Conservation (phyloP, 1,140 invertebrate genomes). For the Bombus superbus region DNA sequence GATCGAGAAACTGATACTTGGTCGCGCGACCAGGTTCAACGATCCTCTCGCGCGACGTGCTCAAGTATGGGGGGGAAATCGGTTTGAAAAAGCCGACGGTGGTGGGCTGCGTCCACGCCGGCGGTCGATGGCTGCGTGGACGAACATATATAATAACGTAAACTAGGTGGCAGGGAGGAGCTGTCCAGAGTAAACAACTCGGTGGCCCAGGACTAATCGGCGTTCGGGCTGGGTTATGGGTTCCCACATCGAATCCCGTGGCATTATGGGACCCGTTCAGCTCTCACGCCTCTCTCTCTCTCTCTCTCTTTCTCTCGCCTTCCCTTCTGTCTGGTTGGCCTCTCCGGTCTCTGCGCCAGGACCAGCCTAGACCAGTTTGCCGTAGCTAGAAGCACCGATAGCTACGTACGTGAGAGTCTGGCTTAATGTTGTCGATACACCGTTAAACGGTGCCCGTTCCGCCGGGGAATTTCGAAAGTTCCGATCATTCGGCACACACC, state of each 20-base stretch:
- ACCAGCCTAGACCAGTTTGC: slow-evolving; percentile 61
- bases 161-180: slow-evolving; percentile 71
- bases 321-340: slow-evolving; percentile 23
- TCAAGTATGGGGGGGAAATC: background rate
- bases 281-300: slow-evolving; percentile 61
- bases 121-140: slow-evolving; percentile 63
- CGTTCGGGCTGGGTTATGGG: slow-evolving; percentile 66
- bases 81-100: slow-evolving; percentile 57
- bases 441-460: slow-evolving; percentile 37
- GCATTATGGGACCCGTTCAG: slow-evolving; percentile 66
- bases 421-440: slow-evolving; percentile 67
- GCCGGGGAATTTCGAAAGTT: slow-evolving; percentile 53
- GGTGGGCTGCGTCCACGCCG: slow-evolving; percentile 63
- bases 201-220: slow-evolving; percentile 71
- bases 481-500: slow-evolving; percentile 39
- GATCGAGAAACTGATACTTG: background rate
- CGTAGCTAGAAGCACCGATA: slow-evolving; percentile 52
- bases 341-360: slow-evolving; percentile 22
- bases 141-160: slow-evolving; percentile 72
- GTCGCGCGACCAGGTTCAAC: background rate
- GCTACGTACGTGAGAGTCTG: slow-evolving; percentile 58
- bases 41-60: background rate
- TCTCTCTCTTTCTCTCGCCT: slow-evolving; percentile 48
- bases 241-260: slow-evolving; percentile 70
- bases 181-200: slow-evolving; percentile 70